A percentile compares a stretch with the other conserved stretches of the same genome.
Evolutionary conservation across 2,888 invertebrate species (phyloP).

Genomic region (Stenodera caucasica): DNA sequence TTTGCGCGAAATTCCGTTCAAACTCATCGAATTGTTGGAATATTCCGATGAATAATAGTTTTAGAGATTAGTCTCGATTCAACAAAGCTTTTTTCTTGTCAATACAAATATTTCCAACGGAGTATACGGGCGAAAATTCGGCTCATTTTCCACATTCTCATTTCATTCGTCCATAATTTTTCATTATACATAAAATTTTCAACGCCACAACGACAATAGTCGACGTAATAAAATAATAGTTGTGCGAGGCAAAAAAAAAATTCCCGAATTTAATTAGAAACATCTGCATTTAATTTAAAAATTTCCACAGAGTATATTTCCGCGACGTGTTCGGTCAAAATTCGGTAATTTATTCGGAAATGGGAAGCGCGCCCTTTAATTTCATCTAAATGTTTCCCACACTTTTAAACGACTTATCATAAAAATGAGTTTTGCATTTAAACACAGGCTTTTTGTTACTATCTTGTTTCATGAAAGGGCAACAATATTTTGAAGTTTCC

Average conservation of each 20-base stretch:
- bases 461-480: slow-evolving; percentile 1
- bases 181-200: neutral
- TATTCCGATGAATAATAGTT: too few relatives aligned
- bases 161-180: too few relatives aligned
- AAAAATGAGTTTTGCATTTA: slow-evolving; percentile 12
- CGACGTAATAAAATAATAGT: neutral
- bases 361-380: neutral
- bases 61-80: too few relatives aligned
- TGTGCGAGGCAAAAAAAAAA: neutral
- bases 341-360: neutral
- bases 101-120: too few relatives aligned
- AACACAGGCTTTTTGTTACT: neutral
- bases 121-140: too few relatives aligned
- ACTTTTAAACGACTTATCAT: neutral
- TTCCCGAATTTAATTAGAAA: neutral
- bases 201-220: neutral
- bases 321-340: neutral
- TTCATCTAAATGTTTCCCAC: neutral
- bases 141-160: too few relatives aligned
- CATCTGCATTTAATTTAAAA: neutral
- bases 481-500: neutral
- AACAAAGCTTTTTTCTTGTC: too few relatives aligned
- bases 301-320: neutral
- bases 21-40: too few relatives aligned
- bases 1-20: too few relatives aligned